Evolutionary conservation across 2,888 invertebrate genomes (phyloP).

Genomic region (Agrenia bidenticulata): DNA sequence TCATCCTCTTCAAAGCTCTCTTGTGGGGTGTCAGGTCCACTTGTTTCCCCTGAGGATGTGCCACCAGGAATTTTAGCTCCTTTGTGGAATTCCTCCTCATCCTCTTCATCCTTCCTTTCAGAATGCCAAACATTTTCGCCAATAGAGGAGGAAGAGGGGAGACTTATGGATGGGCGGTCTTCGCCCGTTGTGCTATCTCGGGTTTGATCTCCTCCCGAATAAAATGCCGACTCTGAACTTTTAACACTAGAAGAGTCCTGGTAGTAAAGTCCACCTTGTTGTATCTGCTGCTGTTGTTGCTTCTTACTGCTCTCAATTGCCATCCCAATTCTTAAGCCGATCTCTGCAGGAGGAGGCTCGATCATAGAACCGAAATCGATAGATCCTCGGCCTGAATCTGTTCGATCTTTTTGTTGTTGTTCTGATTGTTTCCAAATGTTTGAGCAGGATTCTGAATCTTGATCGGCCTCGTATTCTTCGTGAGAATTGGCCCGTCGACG

Average conservation of each 20-base stretch:
- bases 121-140: slow-evolving; percentile 46
- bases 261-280: slow-evolving; percentile 32
- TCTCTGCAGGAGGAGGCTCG: slow-evolving; percentile 50
- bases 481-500: slow-evolving; percentile 49
- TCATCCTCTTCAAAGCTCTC: slow-evolving; percentile 68
- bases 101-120: slow-evolving; percentile 39
- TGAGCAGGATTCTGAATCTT: slow-evolving; percentile 32
- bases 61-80: slow-evolving; percentile 55
- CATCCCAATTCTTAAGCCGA: slow-evolving; percentile 42
- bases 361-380: slow-evolving; percentile 51
- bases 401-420: slow-evolving; percentile 29
- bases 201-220: slow-evolving; percentile 48
- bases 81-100: slow-evolving; percentile 34
- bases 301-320: slow-evolving; percentile 44
- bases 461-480: slow-evolving; percentile 43
- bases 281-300: slow-evolving; percentile 35
- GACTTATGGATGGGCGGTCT: slow-evolving; percentile 45
- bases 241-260: slow-evolving; percentile 49
- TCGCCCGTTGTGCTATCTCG: slow-evolving; percentile 43
- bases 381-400: slow-evolving; percentile 33
- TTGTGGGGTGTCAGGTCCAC: slow-evolving; percentile 80
- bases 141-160: slow-evolving; percentile 50
- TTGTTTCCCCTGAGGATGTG: slow-evolving; percentile 80
- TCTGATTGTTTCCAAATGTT: slow-evolving; percentile 34
- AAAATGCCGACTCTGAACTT: slow-evolving; percentile 53